phyloP scores from a whole-genome alignment of 1,140 invertebrate species.

The Drosophila albomicans region DNA sequence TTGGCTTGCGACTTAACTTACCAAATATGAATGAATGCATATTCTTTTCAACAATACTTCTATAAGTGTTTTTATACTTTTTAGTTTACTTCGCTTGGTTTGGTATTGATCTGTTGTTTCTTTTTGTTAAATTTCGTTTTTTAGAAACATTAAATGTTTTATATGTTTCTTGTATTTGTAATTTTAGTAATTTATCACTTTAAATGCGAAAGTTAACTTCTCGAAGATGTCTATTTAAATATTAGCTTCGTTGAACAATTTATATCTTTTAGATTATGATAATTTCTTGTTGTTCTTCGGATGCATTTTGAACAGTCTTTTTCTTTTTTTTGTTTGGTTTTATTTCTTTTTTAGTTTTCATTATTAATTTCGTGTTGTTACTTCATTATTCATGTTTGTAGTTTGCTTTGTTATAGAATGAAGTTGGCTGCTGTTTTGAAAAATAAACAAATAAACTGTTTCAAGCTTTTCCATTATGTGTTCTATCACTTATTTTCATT shows the following conservation, averaged over 20 bases:
- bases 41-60: conserved; percentile 36
- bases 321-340: conserved; percentile 14
- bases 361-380: conserved; percentile 21
- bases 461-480: conserved; percentile 22
- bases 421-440: conserved; percentile 19
- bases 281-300: conserved; percentile 49
- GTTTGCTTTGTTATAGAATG: conserved; percentile 34
- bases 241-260: conserved; percentile 45
- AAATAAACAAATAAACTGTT: conserved; percentile 20
- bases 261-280: conserved; percentile 24
- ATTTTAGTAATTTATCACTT: conserved; percentile 30
- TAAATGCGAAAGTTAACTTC: conserved; percentile 16
- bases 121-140: conserved; percentile 11
- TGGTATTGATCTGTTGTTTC: not conserved
- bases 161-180: conserved; percentile 46
- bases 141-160: conserved; percentile 29
- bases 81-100: conserved; percentile 10
- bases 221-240: conserved; percentile 36
- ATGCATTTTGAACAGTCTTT: conserved; percentile 30
- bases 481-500: conserved; percentile 52
- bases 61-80: conserved; percentile 33
- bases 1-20: conserved; percentile 66
- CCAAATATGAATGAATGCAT: conserved; percentile 57
- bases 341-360: conserved; percentile 34
- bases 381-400: conserved; percentile 26